Evolutionary conservation across 1,140 invertebrate species (phyloP).

Genomic region (Temnothorax longispinosus): DNA sequence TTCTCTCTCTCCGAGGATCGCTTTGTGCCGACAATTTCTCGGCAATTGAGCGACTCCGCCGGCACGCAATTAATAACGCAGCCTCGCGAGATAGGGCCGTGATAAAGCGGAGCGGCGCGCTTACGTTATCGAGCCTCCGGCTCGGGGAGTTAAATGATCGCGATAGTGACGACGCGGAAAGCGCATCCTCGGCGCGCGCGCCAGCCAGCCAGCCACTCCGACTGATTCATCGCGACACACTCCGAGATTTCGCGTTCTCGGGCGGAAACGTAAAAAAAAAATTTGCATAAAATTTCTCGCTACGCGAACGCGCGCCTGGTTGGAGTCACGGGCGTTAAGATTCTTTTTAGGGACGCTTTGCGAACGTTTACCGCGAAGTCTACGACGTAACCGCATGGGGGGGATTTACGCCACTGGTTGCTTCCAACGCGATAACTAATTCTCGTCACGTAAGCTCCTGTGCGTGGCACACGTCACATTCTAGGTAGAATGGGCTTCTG

Average conservation of each 20-base stretch:
- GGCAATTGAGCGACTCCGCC: constrained; percentile 56
- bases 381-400: constrained; percentile 48
- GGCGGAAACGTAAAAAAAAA: no score
- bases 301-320: no score
- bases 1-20: neutral
- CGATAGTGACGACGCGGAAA: constrained; percentile 44
- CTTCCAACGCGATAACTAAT: constrained; percentile 69
- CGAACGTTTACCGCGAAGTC: constrained; percentile 18
- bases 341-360: neutral
- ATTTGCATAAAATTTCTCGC: no score
- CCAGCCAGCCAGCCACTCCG: neutral
- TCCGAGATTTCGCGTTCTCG: neutral
- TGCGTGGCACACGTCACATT: constrained; percentile 54
- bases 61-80: constrained; percentile 52
- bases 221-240: neutral
- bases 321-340: no score
- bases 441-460: constrained; percentile 64
- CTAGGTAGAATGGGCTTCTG: constrained; percentile 35
- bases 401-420: constrained; percentile 70
- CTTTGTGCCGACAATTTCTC: constrained; percentile 59
- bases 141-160: constrained; percentile 45
- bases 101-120: constrained; percentile 43
- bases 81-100: constrained; percentile 46
- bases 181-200: neutral
- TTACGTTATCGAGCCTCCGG: constrained; percentile 12